Evolutionary conservation across 2,113 vertebrate genomes (phyloP).

Genomic region (Gila orcuttii): DNA sequence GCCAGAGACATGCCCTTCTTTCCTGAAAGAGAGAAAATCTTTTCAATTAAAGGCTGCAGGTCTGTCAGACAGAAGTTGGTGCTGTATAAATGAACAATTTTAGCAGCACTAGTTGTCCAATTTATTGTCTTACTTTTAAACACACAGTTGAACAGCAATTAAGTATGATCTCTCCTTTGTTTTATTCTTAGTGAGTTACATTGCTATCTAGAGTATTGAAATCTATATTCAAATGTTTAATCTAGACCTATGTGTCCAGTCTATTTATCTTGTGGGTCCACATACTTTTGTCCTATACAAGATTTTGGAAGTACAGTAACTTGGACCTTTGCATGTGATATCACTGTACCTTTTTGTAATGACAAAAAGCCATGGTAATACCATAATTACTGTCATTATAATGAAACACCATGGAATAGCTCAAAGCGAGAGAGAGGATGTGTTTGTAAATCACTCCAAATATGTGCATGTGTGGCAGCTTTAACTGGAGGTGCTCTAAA

Average conservation of each 20-base stretch:
- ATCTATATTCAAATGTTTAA: not conserved
- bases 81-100: not conserved
- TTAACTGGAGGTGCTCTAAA: too few relatives aligned
- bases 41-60: constrained; percentile 7
- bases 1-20: not conserved
- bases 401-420: too few relatives aligned
- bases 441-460: not conserved
- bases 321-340: not conserved
- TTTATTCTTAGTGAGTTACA: not conserved
- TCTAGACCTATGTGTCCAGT: not conserved
- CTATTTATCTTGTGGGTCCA: not conserved
- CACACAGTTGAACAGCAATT: too few relatives aligned
- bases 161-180: not conserved
- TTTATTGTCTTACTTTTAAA: too few relatives aligned
- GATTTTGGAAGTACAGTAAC: not conserved
- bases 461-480: not conserved
- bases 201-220: not conserved
- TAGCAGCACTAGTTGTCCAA: too few relatives aligned
- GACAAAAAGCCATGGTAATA: too few relatives aligned
- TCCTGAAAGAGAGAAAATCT: not conserved
- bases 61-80: constrained; percentile 9
- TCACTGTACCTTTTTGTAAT: too few relatives aligned
- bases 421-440: not conserved
- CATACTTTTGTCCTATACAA: too few relatives aligned
- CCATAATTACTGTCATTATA: too few relatives aligned